Conservation (phyloP, 2,888 invertebrate species). For the Caenorhabditis angaria region DNA sequence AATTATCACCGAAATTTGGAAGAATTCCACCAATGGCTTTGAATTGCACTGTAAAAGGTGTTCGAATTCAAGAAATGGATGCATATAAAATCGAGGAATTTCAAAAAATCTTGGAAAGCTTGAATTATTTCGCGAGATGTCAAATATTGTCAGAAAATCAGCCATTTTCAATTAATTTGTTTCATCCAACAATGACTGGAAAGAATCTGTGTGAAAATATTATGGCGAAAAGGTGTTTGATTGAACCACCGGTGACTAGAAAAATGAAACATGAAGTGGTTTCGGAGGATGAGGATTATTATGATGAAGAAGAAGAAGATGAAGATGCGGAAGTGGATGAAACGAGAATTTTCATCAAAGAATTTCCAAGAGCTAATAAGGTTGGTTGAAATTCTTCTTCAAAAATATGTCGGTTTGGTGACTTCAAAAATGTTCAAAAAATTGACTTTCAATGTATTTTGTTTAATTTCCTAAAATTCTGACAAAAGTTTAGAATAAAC, state of each 20-base stretch:
- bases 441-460: no score
- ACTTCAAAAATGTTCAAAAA: no score
- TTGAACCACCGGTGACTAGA: neutral
- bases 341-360: neutral
- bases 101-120: neutral
- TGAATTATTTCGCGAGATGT: slow-evolving; percentile 13
- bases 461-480: no score
- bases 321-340: slow-evolving; percentile 18
- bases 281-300: slow-evolving; percentile 15
- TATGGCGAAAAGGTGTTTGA: neutral
- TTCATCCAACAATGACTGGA: slow-evolving; percentile 17
- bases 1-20: slow-evolving; percentile 16
- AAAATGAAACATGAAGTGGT: slow-evolving; percentile 9
- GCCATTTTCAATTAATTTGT: slow-evolving; percentile 19
- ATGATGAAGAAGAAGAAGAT: slow-evolving; percentile 23
- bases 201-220: slow-evolving; percentile 10
- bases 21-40: slow-evolving; percentile 27
- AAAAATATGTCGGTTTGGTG: no score
- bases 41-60: slow-evolving; percentile 14
- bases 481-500: no score
- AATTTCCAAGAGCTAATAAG: neutral
- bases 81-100: slow-evolving; percentile 10
- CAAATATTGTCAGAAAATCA: slow-evolving; percentile 10
- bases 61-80: neutral
- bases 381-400: neutral